Percentiles rank a stretch among this genome's conserved stretches.
These are phyloP conservation scores for Anolis carolinensis DNA, from an alignment of 2,113 vertebrate genomes.

Conservation along the genomic window DNA sequence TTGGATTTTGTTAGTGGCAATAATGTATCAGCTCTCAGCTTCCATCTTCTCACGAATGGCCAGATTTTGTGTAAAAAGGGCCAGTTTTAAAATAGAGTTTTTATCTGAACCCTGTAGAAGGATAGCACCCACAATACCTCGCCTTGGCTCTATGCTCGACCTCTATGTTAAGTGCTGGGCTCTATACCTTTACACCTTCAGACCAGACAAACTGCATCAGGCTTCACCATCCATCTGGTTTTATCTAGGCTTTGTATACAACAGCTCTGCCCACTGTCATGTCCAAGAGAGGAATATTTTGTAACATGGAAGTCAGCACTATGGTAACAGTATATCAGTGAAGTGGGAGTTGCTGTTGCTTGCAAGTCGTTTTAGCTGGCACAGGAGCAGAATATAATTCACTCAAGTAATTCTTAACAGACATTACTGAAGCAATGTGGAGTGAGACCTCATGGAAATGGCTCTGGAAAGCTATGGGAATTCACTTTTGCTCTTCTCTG, in stretches of 20 bases:
- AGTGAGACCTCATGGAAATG: neutral
- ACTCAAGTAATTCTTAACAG: neutral
- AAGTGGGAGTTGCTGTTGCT: neutral
- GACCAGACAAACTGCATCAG: neutral
- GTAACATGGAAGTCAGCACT: neutral
- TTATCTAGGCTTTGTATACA: neutral
- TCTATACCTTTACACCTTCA: neutral
- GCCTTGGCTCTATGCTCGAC: neutral
- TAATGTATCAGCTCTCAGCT: too few species aligned
- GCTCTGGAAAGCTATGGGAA: neutral
- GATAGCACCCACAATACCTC: neutral
- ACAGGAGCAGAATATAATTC: neutral
- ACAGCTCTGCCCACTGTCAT: neutral
- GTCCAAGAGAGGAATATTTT: neutral
- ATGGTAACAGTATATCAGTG: neutral
- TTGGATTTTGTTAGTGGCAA: too few species aligned
- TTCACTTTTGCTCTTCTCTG: conserved; percentile 35
- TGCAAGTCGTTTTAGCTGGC: neutral
- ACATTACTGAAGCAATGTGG: neutral
- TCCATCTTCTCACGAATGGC: too few species aligned
- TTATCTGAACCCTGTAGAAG: too few species aligned
- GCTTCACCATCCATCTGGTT: neutral
- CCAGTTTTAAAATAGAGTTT: too few species aligned
- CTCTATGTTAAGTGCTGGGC: neutral
- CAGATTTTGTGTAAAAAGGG: too few species aligned